A percentile compares a stretch with the other conserved stretches of the same genome.
These are phyloP conservation scores for Trypoxylus dichotomus DNA, from an alignment of 1,140 invertebrate genomes.

Conservation along the genomic window DNA sequence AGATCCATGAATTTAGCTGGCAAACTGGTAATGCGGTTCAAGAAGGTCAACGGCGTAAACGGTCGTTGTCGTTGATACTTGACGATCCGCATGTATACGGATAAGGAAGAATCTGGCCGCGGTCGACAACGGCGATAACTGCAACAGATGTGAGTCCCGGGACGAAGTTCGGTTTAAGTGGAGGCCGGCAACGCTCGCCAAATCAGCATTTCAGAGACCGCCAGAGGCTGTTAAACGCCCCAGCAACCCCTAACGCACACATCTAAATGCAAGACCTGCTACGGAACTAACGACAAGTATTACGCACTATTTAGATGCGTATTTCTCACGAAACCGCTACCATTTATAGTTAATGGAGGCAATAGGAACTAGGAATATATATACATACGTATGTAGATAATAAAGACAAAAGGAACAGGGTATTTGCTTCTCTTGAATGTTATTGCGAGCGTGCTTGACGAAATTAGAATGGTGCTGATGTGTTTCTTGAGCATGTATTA, in stretches of 20 bases:
- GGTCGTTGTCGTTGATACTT: slow-evolving; percentile 32
- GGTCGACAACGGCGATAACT: slow-evolving; percentile 23
- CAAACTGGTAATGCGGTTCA: slow-evolving; percentile 26
- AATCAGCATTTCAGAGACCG: slow-evolving; percentile 36
- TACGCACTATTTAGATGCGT: slow-evolving; percentile 35
- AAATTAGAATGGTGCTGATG: not conserved
- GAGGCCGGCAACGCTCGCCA: slow-evolving; percentile 29
- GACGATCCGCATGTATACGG: slow-evolving; percentile 26
- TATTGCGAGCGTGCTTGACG: not conserved
- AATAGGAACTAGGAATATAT: slow-evolving; percentile 1
- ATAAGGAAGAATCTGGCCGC: slow-evolving; percentile 33
- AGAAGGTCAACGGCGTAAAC: slow-evolving; percentile 26
- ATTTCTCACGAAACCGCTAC: slow-evolving; percentile 30
- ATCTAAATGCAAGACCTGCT: slow-evolving; percentile 42
- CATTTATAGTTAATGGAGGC: slow-evolving; percentile 22
- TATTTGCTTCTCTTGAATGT: not conserved
- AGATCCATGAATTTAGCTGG: slow-evolving; percentile 10
- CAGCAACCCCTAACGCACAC: slow-evolving; percentile 35
- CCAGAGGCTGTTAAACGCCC: slow-evolving; percentile 38
- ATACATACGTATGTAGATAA: no score
- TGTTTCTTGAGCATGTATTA: no score
- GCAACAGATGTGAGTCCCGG: slow-evolving; percentile 36
- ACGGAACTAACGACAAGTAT: slow-evolving; percentile 37
- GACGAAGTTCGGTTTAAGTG: slow-evolving; percentile 29
- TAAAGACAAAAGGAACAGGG: not conserved